A percentile compares a stretch with the other conserved stretches of the same genome.
Evolutionary conservation across 1,140 invertebrate genomes (phyloP).

Genomic region (Bombus haemorrhoidalis): DNA sequence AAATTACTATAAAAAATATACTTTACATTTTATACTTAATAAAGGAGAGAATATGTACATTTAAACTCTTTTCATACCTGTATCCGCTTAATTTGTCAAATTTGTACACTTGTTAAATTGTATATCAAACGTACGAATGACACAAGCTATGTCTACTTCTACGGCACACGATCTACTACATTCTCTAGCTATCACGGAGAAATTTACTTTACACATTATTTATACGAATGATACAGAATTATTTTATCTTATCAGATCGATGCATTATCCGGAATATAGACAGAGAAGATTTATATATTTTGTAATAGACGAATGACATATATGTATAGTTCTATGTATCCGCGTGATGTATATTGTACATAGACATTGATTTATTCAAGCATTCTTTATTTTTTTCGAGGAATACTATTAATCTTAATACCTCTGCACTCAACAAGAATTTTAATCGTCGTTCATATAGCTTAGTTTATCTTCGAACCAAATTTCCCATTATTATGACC

Average conservation of each 20-base stretch:
- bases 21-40: background rate
- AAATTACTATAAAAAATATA: background rate
- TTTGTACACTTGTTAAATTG: background rate
- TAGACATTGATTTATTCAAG: background rate
- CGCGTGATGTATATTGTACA: background rate
- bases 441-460: background rate
- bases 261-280: background rate
- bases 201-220: background rate
- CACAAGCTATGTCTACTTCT: background rate
- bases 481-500: conserved; percentile 16
- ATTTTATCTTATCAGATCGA: conserved; percentile 38
- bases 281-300: background rate
- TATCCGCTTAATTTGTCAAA: too few relatives aligned
- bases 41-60: background rate
- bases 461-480: background rate
- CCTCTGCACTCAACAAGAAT: background rate
- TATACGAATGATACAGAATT: too few relatives aligned
- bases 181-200: too few relatives aligned
- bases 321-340: background rate
- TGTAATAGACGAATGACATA: background rate
- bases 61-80: background rate
- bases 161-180: background rate
- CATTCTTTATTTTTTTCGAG: background rate
- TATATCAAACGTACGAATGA: background rate
- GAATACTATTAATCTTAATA: conserved; percentile 14